phyloP scores from a whole-genome alignment of 2,797 vertebrate species.

The Fistularia commersonii region DNA sequence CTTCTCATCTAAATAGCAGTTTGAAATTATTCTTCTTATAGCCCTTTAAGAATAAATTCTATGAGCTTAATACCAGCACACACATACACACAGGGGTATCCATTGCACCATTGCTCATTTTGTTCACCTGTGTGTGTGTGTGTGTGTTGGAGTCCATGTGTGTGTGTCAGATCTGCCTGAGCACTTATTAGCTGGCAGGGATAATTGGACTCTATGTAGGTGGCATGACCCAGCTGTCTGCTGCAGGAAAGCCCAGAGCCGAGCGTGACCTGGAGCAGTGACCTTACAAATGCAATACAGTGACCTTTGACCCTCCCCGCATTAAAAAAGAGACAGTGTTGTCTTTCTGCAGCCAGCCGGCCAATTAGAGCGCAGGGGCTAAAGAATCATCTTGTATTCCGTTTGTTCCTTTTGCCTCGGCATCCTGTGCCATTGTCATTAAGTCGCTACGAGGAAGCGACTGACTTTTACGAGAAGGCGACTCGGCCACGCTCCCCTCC shows the following conservation, averaged over 20 bases:
- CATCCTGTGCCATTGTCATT: constrained; percentile 53
- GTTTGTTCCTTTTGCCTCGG: constrained; percentile 34
- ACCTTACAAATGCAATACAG: constrained; percentile 81
- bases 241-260: constrained; percentile 73
- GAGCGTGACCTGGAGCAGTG: constrained; percentile 63
- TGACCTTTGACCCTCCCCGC: constrained; percentile 68
- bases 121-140: constrained; percentile 7
- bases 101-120: constrained; percentile 23
- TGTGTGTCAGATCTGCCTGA: constrained; percentile 38
- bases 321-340: constrained; percentile 74
- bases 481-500: constrained; percentile 1
- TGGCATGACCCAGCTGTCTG: constrained; percentile 75
- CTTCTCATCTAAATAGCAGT: too few species aligned
- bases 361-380: constrained; percentile 59
- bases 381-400: constrained; percentile 48
- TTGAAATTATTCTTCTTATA: too few species aligned
- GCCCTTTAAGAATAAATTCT: too few species aligned
- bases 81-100: constrained; percentile 8
- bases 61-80: too few species aligned
- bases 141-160: constrained; percentile 16
- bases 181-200: constrained; percentile 70
- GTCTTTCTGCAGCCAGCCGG: constrained; percentile 70
- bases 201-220: constrained; percentile 78
- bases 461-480: constrained; percentile 17
- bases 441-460: constrained; percentile 15